These are phyloP conservation scores for Malaclemys terrapin DNA, from an alignment of 2,113 vertebrate genomes.

Conservation along the genomic window DNA sequence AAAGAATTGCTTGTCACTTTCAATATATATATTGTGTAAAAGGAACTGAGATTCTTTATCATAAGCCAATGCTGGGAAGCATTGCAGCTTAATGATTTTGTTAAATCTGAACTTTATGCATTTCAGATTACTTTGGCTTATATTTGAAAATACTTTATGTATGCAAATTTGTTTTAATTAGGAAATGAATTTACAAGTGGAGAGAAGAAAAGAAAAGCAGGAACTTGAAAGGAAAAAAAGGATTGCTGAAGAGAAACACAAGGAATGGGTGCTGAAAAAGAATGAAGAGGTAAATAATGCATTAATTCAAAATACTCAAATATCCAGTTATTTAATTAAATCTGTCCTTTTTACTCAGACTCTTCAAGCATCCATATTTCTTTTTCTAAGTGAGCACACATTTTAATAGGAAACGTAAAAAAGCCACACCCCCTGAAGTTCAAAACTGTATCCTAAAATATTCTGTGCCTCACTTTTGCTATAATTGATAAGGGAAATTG, in stretches of 20 bases:
- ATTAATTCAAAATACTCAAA: neutral
- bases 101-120: neutral
- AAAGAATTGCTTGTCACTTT: neutral
- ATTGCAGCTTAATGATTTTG: neutral
- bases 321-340: neutral
- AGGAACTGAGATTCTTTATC: neutral
- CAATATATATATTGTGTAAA: neutral
- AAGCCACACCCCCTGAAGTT: neutral
- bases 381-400: neutral
- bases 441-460: neutral
- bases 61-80: neutral
- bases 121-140: neutral
- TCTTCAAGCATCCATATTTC: neutral
- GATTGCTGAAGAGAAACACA: conserved; percentile 85
- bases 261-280: conserved; percentile 91
- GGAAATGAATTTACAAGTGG: conserved; percentile 80
- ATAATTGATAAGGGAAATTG: neutral
- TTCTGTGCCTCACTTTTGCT: neutral
- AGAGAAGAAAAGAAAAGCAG: conserved; percentile 79
- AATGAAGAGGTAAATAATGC: conserved; percentile 81
- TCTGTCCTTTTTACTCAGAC: neutral
- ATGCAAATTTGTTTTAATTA: conserved; percentile 50
- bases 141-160: neutral
- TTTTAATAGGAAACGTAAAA: conserved; percentile 4
- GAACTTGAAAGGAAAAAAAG: conserved; percentile 83